Percentiles rank a stretch among this genome's conserved stretches.
phyloP scores from a whole-genome alignment of 2,113 vertebrate species.

The Gopherus flavomarginatus region DNA sequence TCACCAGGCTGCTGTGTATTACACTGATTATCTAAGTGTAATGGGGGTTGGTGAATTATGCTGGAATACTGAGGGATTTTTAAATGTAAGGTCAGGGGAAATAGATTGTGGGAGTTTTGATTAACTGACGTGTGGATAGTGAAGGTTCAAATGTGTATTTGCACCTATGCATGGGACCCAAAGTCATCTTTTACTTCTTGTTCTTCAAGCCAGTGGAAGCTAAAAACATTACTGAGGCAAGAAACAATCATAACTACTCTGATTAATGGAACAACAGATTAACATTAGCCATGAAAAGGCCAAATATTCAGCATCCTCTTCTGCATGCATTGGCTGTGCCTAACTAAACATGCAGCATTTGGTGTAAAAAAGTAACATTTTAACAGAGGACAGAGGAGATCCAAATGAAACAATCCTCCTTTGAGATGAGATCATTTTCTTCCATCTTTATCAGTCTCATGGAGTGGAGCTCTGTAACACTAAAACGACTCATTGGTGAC shows the following conservation, averaged over 20 bases:
- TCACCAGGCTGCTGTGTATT: not conserved
- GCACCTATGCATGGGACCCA: not conserved
- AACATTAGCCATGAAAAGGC: not conserved
- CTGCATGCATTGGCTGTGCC: not conserved
- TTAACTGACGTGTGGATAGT: not conserved
- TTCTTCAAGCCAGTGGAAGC: not conserved
- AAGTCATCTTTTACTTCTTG: not conserved
- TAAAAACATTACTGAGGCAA: not conserved
- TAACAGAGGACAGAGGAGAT: not conserved
- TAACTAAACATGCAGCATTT: not conserved
- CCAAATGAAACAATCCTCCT: rapidly evolving
- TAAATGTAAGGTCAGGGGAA: not conserved
- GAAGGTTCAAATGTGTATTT: not conserved
- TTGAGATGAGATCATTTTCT: not conserved
- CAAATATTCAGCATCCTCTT: not conserved
- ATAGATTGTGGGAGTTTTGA: not conserved
- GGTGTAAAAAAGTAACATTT: not conserved
- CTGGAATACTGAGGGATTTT: not conserved
- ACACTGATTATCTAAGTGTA: not conserved
- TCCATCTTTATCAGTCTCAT: not conserved
- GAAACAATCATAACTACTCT: not conserved
- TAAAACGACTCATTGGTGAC: not conserved
- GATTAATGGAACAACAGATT: not conserved
- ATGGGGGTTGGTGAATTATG: not conserved
- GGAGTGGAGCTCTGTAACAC: not conserved